Conservation (phyloP, 2,888 invertebrate genomes). For the Lepas anatifera region DNA sequence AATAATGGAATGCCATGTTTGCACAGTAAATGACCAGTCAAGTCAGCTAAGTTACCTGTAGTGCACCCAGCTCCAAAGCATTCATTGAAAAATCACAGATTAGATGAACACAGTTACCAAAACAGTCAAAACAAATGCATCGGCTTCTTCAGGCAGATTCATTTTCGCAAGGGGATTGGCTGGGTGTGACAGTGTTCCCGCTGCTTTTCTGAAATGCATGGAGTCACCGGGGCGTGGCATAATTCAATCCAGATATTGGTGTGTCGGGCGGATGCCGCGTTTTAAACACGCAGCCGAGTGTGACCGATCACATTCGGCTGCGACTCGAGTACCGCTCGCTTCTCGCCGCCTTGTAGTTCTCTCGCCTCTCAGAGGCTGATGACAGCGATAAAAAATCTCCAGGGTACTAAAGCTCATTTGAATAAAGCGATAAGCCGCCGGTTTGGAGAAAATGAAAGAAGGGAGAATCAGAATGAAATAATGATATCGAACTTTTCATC, state of each 20-base stretch:
- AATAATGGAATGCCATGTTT: neutral
- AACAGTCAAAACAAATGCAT: no score
- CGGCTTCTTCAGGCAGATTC: neutral
- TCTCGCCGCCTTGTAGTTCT: neutral
- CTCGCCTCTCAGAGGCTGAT: neutral
- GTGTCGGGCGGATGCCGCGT: neutral
- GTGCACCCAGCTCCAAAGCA: no score
- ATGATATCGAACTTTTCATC: constrained; percentile 9
- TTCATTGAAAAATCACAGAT: no score
- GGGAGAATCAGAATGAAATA: constrained; percentile 4
- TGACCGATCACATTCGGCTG: neutral
- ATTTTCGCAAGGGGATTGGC: no score
- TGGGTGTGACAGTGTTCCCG: no score
- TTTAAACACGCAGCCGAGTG: neutral
- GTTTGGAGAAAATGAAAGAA: constrained; percentile 8
- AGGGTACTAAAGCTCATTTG: constrained; percentile 12
- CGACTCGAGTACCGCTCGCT: neutral
- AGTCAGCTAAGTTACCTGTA: no score
- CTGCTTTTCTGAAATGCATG: neutral
- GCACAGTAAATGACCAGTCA: no score
- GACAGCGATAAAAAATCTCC: constrained; percentile 12
- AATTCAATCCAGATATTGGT: neutral
- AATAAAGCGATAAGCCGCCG: constrained; percentile 9
- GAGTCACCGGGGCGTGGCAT: no score
- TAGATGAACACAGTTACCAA: no score